Evolutionary conservation across 2,888 invertebrate genomes (phyloP).

Genomic region (Anorthoa munda): DNA sequence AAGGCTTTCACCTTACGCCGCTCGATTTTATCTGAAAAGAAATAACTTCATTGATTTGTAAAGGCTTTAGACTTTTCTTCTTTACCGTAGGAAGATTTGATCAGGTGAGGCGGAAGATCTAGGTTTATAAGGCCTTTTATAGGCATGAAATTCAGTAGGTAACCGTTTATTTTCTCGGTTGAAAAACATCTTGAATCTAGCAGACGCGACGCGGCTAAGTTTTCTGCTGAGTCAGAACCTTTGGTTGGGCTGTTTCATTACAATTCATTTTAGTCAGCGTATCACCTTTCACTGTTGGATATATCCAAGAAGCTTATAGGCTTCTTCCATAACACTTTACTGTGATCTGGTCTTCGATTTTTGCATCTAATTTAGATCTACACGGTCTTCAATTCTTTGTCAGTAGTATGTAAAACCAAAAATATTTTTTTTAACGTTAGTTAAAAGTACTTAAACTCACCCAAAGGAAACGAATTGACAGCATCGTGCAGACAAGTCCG

Average conservation of each 20-base stretch:
- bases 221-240: not conserved
- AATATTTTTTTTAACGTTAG: not conserved
- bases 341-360: not conserved
- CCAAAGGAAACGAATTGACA: constrained; percentile 73
- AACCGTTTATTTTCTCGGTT: constrained; percentile 12
- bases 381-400: too few relatives aligned
- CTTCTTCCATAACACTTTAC: not conserved
- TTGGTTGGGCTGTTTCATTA: constrained; percentile 6
- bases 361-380: not conserved
- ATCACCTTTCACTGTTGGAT: not conserved
- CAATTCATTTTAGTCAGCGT: not conserved
- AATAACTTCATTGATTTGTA: constrained; percentile 54
- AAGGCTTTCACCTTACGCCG: constrained; percentile 83
- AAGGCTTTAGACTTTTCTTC: constrained; percentile 25
- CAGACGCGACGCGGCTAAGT: not conserved
- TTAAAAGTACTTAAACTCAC: constrained; percentile 64
- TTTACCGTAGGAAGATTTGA: not conserved
- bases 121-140: constrained; percentile 9
- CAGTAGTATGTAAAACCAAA: too few relatives aligned
- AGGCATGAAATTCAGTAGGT: constrained; percentile 1
- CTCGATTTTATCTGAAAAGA: constrained; percentile 79
- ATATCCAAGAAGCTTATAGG: not conserved
- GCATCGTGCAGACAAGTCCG: constrained; percentile 81
- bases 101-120: constrained; percentile 20
- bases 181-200: not conserved